Evolutionary conservation across 2,797 vertebrate genomes (phyloP).

Genomic region (Orientallactaga sibirica): DNA sequence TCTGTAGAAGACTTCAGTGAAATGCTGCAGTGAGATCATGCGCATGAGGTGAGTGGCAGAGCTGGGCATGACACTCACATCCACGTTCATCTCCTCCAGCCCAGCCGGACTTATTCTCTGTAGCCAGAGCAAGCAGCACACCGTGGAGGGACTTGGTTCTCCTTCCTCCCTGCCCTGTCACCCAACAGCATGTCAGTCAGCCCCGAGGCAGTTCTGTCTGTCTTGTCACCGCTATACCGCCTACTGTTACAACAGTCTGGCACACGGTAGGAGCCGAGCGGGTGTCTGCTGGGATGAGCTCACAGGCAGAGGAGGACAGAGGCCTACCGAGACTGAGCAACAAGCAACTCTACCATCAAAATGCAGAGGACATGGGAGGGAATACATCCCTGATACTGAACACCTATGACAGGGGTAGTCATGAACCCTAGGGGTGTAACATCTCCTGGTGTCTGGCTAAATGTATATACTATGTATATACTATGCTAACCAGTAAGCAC

Average conservation of each 20-base stretch:
- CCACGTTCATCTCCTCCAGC: not conserved
- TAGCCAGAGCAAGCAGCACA: not conserved
- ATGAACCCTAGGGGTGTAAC: too few relatives aligned
- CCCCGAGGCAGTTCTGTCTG: too few relatives aligned
- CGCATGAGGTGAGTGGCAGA: fast-evolving
- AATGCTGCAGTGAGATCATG: too few relatives aligned
- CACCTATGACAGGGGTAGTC: too few relatives aligned
- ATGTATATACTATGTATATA: too few relatives aligned
- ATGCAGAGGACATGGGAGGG: not conserved
- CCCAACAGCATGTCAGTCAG: not conserved
- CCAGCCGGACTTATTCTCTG: not conserved
- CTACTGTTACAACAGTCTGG: not conserved
- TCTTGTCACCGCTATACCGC: not conserved
- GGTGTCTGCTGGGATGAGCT: not conserved
- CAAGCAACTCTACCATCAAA: not conserved
- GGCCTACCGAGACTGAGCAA: not conserved
- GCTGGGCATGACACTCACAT: fast-evolving
- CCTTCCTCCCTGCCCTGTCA: not conserved
- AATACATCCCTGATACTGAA: too few relatives aligned
- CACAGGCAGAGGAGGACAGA: not conserved
- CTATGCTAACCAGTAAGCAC: too few relatives aligned
- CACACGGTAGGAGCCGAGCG: not conserved
- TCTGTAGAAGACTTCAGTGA: not conserved
- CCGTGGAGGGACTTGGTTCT: not conserved
- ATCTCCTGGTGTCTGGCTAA: too few relatives aligned